A percentile compares a stretch with the other conserved stretches of the same genome.
Conservation (phyloP, 2,113 vertebrate genomes). For the Perca schrenkii region DNA sequence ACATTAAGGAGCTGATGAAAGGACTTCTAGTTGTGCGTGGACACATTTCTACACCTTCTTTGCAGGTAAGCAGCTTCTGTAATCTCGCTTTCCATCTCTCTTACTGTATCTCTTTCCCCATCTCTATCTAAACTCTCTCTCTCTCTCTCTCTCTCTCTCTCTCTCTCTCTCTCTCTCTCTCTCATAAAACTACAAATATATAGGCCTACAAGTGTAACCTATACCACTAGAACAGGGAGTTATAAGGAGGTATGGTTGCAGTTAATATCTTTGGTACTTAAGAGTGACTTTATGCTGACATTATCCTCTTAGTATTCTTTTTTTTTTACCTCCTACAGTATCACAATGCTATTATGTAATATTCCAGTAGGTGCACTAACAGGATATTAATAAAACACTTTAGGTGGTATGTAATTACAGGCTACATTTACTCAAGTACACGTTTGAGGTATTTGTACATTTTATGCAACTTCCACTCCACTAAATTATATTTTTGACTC, state of each 20-base stretch:
- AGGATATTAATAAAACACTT: background rate
- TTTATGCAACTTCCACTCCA: background rate
- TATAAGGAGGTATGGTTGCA: background rate
- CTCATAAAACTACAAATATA: slow-evolving; percentile 2
- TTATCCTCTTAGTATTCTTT: background rate
- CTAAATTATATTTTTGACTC: background rate
- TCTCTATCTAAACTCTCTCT: background rate
- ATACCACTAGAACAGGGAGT: background rate
- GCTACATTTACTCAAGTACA: background rate
- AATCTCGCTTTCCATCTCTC: too few species aligned
- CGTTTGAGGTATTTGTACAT: background rate
- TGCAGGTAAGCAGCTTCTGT: slow-evolving; percentile 61
- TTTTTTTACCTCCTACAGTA: slow-evolving; percentile 23
- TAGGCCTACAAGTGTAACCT: too few species aligned
- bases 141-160: background rate
- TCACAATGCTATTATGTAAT: slow-evolving; percentile 44
- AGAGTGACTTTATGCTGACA: slow-evolving; percentile 6
- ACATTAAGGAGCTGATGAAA: slow-evolving; percentile 39
- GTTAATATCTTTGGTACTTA: too few species aligned
- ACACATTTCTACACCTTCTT: slow-evolving; percentile 18
- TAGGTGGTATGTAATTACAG: background rate
- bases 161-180: background rate
- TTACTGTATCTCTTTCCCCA: background rate
- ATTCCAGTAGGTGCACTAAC: slow-evolving; percentile 14
- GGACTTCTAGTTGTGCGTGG: slow-evolving; percentile 14